phyloP scores from a whole-genome alignment of 2,113 vertebrate species.

The Larimichthys polyactis region DNA sequence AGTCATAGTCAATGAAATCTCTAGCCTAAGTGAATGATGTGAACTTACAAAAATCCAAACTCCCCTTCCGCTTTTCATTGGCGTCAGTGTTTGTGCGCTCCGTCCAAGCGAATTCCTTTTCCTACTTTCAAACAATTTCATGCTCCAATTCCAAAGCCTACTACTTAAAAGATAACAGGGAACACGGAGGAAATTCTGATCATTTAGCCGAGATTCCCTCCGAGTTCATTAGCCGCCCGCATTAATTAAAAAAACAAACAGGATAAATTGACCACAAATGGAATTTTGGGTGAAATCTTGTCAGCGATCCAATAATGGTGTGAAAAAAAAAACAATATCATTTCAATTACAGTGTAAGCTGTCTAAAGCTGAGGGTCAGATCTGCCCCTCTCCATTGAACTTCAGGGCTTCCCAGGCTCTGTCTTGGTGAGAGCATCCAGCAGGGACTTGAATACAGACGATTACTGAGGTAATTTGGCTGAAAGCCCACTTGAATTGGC shows the following conservation, averaged over 20 bases:
- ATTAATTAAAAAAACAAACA: conserved; percentile 86
- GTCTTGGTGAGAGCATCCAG: conserved; percentile 74
- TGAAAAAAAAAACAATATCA: conserved; percentile 68
- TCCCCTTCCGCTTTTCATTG: conserved; percentile 55
- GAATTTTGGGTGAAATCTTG: conserved; percentile 80
- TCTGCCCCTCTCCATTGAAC: conserved; percentile 74
- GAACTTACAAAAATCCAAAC: conserved; percentile 51
- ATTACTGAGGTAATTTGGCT: conserved; percentile 86
- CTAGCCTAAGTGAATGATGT: conserved; percentile 43
- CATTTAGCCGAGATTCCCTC: conserved; percentile 74
- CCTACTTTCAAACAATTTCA: conserved; percentile 84
- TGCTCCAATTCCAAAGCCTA: conserved; percentile 82
- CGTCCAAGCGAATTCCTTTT: conserved; percentile 71
- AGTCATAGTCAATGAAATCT: conserved; percentile 58
- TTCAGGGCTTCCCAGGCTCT: conserved; percentile 73
- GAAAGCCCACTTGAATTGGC: conserved; percentile 85
- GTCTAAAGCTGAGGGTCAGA: conserved; percentile 76
- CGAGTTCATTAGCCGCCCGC: conserved; percentile 76
- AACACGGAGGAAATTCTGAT: conserved; percentile 74
- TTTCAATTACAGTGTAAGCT: conserved; percentile 84
- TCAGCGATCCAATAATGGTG: conserved; percentile 78
- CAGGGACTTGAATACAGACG: conserved; percentile 79
- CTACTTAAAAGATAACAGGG: conserved; percentile 77
- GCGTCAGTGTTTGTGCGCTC: conserved; percentile 66
- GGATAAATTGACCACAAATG: conserved; percentile 83